A percentile compares a stretch with the other conserved stretches of the same genome.
Evolutionary conservation across 2,888 invertebrate genomes (phyloP).

Genomic region (Yponomeuta evonymella): DNA sequence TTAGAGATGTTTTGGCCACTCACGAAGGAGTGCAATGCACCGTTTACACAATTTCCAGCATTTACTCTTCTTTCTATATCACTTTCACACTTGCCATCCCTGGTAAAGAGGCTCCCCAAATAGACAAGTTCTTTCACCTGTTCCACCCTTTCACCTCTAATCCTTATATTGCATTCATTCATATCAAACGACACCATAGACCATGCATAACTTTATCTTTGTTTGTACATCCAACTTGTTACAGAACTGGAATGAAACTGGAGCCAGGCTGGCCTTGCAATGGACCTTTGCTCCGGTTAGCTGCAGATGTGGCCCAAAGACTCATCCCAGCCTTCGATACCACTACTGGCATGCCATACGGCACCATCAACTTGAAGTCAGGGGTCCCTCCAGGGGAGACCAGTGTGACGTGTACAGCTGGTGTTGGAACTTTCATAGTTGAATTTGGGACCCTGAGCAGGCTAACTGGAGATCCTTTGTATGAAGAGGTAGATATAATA

Average conservation of each 20-base stretch:
- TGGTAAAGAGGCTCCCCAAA: too few species aligned
- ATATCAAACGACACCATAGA: too few species aligned
- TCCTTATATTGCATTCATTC: too few species aligned
- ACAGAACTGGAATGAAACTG: constrained; percentile 83
- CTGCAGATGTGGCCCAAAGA: constrained; percentile 95
- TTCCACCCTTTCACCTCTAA: too few species aligned
- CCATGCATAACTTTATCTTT: too few species aligned
- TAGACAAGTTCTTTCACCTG: too few species aligned
- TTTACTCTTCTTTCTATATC: too few species aligned
- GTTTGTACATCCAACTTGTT: constrained; percentile 14
- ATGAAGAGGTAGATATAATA: constrained; percentile 84
- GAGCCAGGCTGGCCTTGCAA: constrained; percentile 99
- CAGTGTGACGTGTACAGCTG: constrained; percentile 97
- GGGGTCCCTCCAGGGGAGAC: constrained; percentile 98
- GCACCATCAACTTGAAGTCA: constrained; percentile 93
- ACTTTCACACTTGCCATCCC: too few species aligned
- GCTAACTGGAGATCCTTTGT: constrained; percentile 94
- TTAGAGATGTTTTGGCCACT: too few species aligned
- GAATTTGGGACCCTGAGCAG: constrained; percentile 97
- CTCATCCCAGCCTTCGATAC: constrained; percentile 94
- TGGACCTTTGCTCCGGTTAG: constrained; percentile 93
- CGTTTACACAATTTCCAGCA: too few species aligned
- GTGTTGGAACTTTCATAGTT: constrained; percentile 96
- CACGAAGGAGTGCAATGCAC: too few species aligned
- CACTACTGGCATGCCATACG: constrained; percentile 97